Evolutionary conservation across 2,888 invertebrate genomes (phyloP), one percentile per base, ranked within the genome.

Genomic region (Lepidocyrtoides sp.): DNA sequence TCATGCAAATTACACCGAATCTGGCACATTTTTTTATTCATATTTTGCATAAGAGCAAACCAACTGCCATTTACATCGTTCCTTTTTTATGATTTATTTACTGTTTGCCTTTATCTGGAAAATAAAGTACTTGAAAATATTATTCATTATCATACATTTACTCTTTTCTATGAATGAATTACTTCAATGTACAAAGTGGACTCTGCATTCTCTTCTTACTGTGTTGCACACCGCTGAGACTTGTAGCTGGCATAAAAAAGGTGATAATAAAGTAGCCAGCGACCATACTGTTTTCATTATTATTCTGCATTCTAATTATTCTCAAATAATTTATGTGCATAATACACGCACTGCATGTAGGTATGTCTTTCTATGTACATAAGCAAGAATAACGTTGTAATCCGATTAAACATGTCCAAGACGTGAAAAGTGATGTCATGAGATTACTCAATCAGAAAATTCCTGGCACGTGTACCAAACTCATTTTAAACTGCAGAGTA

Each of bases 391-490:
- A 66, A 32, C 36, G 51, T 63, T 81, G 51, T 89, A 89, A 89
- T 69, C 88, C 66, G 88, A 89, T 89, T 89, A 89, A 36, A 81
- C 72, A 82, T 82, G 88, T 89, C 82, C 88, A 69, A 81, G 79
- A 89, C 66, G 81, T 57, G 82, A 69, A 81, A 89, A 89, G 88
- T 89, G 88, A 82, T 89, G 88, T 89, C 88, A 89, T 51, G 57
- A 69, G 88, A 89, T 89, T 82, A 72, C 82, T 89, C 69, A 89
- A 89, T 89, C 88, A 82, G 72, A 81, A 82, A 17, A 60, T 14
- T 69, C 36, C 88, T 82, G 88, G 88, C 88, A 89, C 88, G 88
- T 89, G 88, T 81, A 89, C 81, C 41, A 54, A 81, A 66, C 66
- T 44, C 1, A 12, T 12, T 48, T 48, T 48, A 32, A 69, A 44